Evolutionary conservation across 35 echinoderm and acorn worm genomes (phyloP).

Genomic region (Lytechinus pictus): DNA sequence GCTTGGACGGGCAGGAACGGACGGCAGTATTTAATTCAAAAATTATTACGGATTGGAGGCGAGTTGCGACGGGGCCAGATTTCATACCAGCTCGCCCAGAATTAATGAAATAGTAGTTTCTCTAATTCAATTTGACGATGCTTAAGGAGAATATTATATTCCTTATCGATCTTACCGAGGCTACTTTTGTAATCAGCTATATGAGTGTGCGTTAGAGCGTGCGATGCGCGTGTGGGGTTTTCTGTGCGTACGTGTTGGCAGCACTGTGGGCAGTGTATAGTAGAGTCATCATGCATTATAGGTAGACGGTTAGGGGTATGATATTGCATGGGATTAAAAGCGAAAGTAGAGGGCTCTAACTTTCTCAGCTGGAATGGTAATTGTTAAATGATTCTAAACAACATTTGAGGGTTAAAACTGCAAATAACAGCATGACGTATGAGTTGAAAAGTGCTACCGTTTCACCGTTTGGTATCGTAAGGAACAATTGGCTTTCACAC

Average conservation of each 20-base stretch:
- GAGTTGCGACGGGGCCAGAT: slow-evolving; percentile 46
- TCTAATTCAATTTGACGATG: slow-evolving; percentile 82
- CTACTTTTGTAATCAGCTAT: slow-evolving; percentile 31
- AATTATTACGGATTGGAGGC: slow-evolving; percentile 59
- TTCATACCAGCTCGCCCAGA: slow-evolving; percentile 77
- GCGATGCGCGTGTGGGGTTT: slow-evolving; percentile 15
- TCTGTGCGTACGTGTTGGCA: neutral
- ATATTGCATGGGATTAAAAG: neutral
- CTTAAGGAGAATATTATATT: slow-evolving; percentile 83
- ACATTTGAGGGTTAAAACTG: neutral
- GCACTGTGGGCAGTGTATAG: neutral
- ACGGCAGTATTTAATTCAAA: slow-evolving; percentile 60
- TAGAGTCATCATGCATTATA: neutral
- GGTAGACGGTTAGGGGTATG: neutral
- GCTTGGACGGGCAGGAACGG: slow-evolving; percentile 23
- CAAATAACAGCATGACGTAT: neutral
- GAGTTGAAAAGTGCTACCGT: neutral
- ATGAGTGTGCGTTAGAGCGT: slow-evolving; percentile 5
- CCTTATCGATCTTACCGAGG: slow-evolving; percentile 58
- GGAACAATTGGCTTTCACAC: neutral
- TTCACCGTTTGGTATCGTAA: neutral
- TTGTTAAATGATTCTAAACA: neutral
- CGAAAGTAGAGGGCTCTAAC: neutral
- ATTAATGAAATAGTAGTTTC: slow-evolving; percentile 87
- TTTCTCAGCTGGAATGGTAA: neutral